Evolutionary conservation across 1,140 invertebrate species (phyloP).

Genomic region (Drosophila nannoptera): DNA sequence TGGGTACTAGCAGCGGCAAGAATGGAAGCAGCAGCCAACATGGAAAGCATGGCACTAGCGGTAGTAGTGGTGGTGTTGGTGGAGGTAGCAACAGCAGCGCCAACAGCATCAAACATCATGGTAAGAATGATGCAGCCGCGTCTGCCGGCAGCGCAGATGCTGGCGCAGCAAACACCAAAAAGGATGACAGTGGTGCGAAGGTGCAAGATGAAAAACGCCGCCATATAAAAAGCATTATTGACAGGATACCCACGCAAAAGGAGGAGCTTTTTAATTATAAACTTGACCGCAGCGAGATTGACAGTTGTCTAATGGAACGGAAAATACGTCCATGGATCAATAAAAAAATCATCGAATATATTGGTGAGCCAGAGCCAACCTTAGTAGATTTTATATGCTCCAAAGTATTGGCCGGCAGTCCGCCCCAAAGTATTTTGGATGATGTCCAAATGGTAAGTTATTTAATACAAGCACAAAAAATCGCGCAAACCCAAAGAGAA

Average conservation of each 20-base stretch:
- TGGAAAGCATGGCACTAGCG: slow-evolving; percentile 30
- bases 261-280: slow-evolving; percentile 96
- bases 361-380: slow-evolving; percentile 99
- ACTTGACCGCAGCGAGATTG: slow-evolving; percentile 92
- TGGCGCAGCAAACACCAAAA: slow-evolving; percentile 81
- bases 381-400: slow-evolving; percentile 99
- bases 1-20: slow-evolving; percentile 13
- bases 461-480: too few relatives aligned
- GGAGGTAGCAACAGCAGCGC: slow-evolving; percentile 16
- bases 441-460: slow-evolving; percentile 96
- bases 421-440: slow-evolving; percentile 95
- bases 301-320: slow-evolving; percentile 92
- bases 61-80: slow-evolving; percentile 16
- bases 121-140: slow-evolving; percentile 71
- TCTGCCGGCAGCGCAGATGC: slow-evolving; percentile 56
- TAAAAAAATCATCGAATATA: slow-evolving; percentile 99
- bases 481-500: background rate
- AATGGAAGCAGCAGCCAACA: background rate
- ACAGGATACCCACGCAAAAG: slow-evolving; percentile 98
- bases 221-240: slow-evolving; percentile 97
- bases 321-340: slow-evolving; percentile 99
- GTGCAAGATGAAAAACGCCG: slow-evolving; percentile 96
- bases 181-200: slow-evolving; percentile 83
- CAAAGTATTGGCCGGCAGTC: slow-evolving; percentile 95
- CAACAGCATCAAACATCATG: slow-evolving; percentile 47